Conservation (phyloP, 2,797 vertebrate genomes). For the Varecia variegata region DNA sequence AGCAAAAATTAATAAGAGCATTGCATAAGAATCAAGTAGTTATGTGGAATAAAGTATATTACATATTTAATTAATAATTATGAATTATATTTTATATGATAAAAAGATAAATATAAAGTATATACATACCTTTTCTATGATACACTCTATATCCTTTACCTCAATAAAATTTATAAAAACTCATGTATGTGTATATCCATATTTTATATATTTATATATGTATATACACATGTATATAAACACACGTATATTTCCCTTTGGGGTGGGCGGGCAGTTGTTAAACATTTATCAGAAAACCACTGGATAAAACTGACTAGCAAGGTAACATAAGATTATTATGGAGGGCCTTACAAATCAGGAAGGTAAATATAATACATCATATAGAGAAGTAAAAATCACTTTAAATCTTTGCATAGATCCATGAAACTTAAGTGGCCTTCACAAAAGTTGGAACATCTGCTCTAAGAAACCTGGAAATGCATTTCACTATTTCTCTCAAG, state of each 20-base stretch:
- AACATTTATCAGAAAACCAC: neutral
- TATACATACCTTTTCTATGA: neutral
- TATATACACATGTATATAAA: no score
- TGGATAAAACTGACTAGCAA: neutral
- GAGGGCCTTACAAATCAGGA: neutral
- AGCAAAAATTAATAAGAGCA: neutral
- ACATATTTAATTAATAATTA: neutral
- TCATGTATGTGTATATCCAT: neutral
- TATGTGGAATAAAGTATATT: neutral
- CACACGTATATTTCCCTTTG: neutral
- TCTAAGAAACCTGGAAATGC: neutral
- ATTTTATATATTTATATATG: no score
- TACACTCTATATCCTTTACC: neutral
- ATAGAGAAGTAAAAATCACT: neutral
- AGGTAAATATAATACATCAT: neutral
- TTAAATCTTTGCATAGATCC: neutral
- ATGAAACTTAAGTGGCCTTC: neutral
- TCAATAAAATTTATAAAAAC: neutral
- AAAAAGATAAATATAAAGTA: neutral
- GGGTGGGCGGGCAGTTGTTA: neutral
- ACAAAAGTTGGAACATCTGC: neutral
- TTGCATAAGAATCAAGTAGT: neutral
- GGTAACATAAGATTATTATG: neutral
- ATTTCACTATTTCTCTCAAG: neutral
- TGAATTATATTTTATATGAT: neutral